A percentile compares a stretch with the other conserved stretches of the same genome.
These are phyloP conservation scores for Plectrocnemia conspersa DNA, from an alignment of 1,140 invertebrate genomes.

Conservation along the genomic window DNA sequence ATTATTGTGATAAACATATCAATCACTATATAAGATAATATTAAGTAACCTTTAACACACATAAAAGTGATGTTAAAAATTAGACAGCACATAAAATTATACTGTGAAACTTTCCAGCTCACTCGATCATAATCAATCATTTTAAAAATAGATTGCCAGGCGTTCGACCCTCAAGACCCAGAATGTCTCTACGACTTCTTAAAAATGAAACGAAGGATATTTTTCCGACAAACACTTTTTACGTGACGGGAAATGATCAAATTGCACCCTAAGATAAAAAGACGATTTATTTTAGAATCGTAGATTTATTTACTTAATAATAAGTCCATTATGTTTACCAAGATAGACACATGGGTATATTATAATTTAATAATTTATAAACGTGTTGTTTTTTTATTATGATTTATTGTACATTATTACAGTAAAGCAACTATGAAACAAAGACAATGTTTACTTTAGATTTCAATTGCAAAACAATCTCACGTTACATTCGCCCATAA, in stretches of 20 bases:
- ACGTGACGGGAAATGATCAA: slow-evolving; percentile 14
- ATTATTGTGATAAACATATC: too few relatives aligned
- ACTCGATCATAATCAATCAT: slow-evolving; percentile 33
- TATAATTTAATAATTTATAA: not conserved
- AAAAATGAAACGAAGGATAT: slow-evolving; percentile 17
- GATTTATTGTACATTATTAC: too few relatives aligned
- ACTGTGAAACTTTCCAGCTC: too few relatives aligned
- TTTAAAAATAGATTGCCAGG: slow-evolving; percentile 22
- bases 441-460: too few relatives aligned
- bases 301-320: not conserved
- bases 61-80: too few relatives aligned
- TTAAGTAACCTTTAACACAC: too few relatives aligned
- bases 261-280: slow-evolving; percentile 3
- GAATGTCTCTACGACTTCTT: not conserved
- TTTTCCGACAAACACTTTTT: slow-evolving; percentile 16
- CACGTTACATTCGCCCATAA: too few relatives aligned
- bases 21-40: too few relatives aligned
- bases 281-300: not conserved
- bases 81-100: too few relatives aligned
- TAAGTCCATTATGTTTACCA: slow-evolving; percentile 1
- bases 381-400: slow-evolving; percentile 5
- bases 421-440: too few relatives aligned
- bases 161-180: slow-evolving; percentile 5
- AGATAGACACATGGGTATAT: not conserved
- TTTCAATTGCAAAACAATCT: too few relatives aligned